phyloP scores from a whole-genome alignment of 1,140 invertebrate genomes.

The Drosophila orena region DNA sequence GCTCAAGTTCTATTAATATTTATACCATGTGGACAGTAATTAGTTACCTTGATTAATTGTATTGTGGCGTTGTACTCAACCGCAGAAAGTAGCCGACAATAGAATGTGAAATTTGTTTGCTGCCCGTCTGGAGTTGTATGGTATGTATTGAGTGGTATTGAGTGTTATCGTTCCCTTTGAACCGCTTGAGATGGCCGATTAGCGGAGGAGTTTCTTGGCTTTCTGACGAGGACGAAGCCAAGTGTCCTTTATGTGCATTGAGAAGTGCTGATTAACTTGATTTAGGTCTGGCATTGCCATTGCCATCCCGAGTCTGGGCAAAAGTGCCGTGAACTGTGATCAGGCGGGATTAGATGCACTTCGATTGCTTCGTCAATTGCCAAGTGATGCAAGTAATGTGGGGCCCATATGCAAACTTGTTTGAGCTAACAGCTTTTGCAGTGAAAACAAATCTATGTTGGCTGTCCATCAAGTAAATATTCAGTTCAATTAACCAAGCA shows the following conservation, averaged over 20 bases:
- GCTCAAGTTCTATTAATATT: constrained; percentile 32
- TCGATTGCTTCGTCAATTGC: constrained; percentile 41
- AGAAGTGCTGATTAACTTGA: constrained; percentile 70
- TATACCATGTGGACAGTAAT: constrained; percentile 31
- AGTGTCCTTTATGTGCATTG: constrained; percentile 47
- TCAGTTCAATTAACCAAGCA: constrained; percentile 3
- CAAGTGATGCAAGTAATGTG: constrained; percentile 41
- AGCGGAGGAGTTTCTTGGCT: constrained; percentile 26
- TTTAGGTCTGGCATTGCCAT: constrained; percentile 29
- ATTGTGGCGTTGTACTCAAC: constrained; percentile 7
- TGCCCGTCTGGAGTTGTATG: constrained; percentile 16
- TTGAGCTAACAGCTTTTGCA: constrained; percentile 2
- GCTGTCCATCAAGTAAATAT: background rate
- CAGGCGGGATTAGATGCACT: constrained; percentile 37
- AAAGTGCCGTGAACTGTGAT: constrained; percentile 35
- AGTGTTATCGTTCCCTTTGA: background rate
- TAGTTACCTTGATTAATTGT: constrained; percentile 35
- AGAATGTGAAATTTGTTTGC: constrained; percentile 18
- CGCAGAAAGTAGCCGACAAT: constrained; percentile 7
- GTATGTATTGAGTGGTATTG: too few relatives aligned
- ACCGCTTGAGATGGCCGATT: constrained; percentile 25
- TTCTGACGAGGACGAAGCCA: constrained; percentile 1
- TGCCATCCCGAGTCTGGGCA: constrained; percentile 15
- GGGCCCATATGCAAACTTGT: constrained; percentile 21
- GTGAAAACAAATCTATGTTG: too few relatives aligned